These are phyloP conservation scores for Tortrix viridana DNA, from an alignment of 2,888 invertebrate species.

Conservation along the genomic window DNA sequence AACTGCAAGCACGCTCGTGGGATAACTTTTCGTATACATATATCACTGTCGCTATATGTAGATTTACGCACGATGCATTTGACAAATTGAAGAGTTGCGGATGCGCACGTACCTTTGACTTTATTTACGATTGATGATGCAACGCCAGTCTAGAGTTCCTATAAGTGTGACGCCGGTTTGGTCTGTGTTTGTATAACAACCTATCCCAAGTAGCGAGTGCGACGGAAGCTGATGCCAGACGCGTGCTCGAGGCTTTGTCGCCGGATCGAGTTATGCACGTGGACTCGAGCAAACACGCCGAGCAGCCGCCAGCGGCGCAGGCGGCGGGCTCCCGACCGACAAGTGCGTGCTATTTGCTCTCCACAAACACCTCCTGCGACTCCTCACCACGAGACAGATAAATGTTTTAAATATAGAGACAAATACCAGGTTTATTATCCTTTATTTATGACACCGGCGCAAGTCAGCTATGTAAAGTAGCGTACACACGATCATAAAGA, in stretches of 20 bases:
- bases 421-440: conserved; percentile 51
- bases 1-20: neutral
- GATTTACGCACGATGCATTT: neutral
- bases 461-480: conserved; percentile 1
- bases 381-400: conserved; percentile 61
- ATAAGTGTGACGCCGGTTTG: conserved; percentile 19
- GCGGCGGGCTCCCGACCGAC: conserved; percentile 61
- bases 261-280: conserved; percentile 74
- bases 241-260: conserved; percentile 45
- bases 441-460: conserved; percentile 21
- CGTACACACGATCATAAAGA: neutral
- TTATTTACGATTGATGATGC: conserved; percentile 1
- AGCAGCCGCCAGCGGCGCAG: conserved; percentile 44
- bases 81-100: neutral
- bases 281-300: conserved; percentile 67
- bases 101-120: neutral
- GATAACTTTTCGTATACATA: conserved; percentile 8
- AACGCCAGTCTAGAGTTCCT: conserved; percentile 4
- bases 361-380: conserved; percentile 72
- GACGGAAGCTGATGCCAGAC: conserved; percentile 45
- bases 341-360: conserved; percentile 74
- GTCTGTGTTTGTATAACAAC: conserved; percentile 41
- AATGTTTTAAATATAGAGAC: conserved; percentile 56
- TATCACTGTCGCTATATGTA: conserved; percentile 3
- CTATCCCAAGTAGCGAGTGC: conserved; percentile 46